Base-by-base conservation (phyloP, 2,888 invertebrate genomes). In the Artemia sinica region DNA sequence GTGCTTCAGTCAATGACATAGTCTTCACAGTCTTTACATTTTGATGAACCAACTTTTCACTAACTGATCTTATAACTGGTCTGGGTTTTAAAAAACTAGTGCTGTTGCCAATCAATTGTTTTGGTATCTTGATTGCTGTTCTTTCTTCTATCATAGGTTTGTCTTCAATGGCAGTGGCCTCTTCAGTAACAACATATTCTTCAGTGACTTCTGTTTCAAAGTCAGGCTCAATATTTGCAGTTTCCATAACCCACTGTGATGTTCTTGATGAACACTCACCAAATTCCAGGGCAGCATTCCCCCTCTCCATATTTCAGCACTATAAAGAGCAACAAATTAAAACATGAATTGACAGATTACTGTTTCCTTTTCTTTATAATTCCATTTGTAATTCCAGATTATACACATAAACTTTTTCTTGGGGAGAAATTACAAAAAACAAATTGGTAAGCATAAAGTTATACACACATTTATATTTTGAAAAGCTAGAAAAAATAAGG, bases 1-100 rank as follows among this genome's bases (percentile, higher is more conserved):
- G 82, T 1, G 85, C 84, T 75, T 85, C 84, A 58, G 84, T 82
- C 68, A 85, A 77, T 12, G 85, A 84, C 66, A 85, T 82, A 1
- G 85, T 83, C 77, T 85, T 85, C 8, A 84, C 76, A 12, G 77
- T 77, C 52, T 76, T 76, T 50, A 73, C 66, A 14, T 72, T 69
- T 50, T 72, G 72, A 10, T 70, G 69, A 11, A 72, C 70, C 58
- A 71, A 72, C 11, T 71, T 69, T 58, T 72, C 72, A 67, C 70
- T 67, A 14, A 65, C n/a, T 58, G 28, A n/a, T 18, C 14, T 58
- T 18, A 58, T 28, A n/a, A 58, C 63, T 18, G 63, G 63, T 28
- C 18, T 58, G 63, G 63, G 63, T 28, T 18, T 28, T 18, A 28
- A n/a, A 10, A 58, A 58, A 18, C 14, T 18, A 10, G 63, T 18